These are phyloP conservation scores for Chloropsis cyanopogon DNA, from an alignment of 2,113 vertebrate genomes.

Conservation along the genomic window DNA sequence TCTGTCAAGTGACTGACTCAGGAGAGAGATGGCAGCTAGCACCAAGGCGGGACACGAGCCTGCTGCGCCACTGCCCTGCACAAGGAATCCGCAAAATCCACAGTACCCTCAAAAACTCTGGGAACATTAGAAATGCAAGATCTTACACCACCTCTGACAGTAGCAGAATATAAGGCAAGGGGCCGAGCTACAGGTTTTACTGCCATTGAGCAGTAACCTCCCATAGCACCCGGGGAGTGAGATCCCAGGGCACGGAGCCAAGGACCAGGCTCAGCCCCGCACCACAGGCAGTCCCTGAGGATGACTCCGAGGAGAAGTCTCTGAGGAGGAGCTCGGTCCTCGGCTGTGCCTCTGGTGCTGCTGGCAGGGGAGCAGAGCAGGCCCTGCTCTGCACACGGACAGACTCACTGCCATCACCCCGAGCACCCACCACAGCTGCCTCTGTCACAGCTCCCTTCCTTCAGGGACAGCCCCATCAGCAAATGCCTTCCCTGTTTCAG, in stretches of 20 bases:
- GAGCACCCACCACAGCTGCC: not conserved
- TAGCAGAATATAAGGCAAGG: not conserved
- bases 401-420: not conserved
- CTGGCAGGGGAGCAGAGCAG: not conserved
- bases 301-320: rapidly evolving
- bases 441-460: not conserved
- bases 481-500: not conserved
- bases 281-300: not conserved
- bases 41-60: rapidly evolving
- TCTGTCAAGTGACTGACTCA: not conserved
- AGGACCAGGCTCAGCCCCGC: not conserved
- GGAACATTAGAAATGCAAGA: not conserved
- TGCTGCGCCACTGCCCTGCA: not conserved
- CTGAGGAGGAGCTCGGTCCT: not conserved
- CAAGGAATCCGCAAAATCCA: not conserved
- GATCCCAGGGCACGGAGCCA: rapidly evolving
- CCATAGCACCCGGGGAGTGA: rapidly evolving
- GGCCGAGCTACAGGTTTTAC: not conserved
- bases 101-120: not conserved
- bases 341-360: not conserved
- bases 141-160: not conserved
- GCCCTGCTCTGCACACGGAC: not conserved
- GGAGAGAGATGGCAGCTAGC: not conserved
- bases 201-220: not conserved
- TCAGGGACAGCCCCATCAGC: not conserved